These are phyloP conservation scores for Poeciliopsis paucimaculata DNA, from an alignment of 2,797 vertebrate species.

Conservation along the genomic window DNA sequence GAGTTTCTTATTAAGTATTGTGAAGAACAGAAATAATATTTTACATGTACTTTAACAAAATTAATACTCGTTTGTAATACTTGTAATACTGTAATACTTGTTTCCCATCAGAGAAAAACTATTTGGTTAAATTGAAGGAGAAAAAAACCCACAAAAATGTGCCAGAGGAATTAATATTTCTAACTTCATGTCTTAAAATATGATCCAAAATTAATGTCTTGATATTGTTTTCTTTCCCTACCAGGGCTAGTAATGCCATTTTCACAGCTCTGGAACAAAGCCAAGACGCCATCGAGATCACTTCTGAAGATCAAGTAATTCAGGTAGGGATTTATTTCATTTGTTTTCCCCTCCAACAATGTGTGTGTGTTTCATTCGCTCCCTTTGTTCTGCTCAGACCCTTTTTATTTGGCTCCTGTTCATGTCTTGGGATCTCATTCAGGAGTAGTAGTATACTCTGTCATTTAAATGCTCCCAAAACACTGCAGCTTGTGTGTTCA, in stretches of 20 bases:
- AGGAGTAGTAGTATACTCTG: conserved; percentile 27
- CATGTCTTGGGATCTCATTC: conserved; percentile 58
- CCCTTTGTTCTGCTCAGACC: not conserved
- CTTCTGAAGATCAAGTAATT: conserved; percentile 95
- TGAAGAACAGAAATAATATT: not conserved
- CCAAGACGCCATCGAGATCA: conserved; percentile 98
- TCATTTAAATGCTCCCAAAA: conserved; percentile 46
- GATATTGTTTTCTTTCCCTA: conserved; percentile 33
- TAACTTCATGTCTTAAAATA: not conserved
- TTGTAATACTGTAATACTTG: too few relatives aligned
- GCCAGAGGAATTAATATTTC: not conserved
- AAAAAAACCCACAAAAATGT: not conserved
- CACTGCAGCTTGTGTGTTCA: conserved; percentile 26
- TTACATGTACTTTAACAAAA: not conserved
- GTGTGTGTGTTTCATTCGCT: not conserved
- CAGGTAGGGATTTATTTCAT: conserved; percentile 81
- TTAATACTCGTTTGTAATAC: not conserved
- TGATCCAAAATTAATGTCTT: conserved; percentile 2
- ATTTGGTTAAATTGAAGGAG: not conserved
- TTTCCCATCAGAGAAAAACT: not conserved
- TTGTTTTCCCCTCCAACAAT: not conserved
- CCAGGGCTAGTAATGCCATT: conserved; percentile 94
- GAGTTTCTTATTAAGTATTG: not conserved
- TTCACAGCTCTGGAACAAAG: conserved; percentile 97
- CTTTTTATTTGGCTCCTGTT: conserved; percentile 27